A percentile compares a stretch with the other conserved stretches of the same genome.
These are phyloP conservation scores for Gastracanthus pulcherrimus DNA, from an alignment of 2,888 invertebrate species.

Conservation along the genomic window DNA sequence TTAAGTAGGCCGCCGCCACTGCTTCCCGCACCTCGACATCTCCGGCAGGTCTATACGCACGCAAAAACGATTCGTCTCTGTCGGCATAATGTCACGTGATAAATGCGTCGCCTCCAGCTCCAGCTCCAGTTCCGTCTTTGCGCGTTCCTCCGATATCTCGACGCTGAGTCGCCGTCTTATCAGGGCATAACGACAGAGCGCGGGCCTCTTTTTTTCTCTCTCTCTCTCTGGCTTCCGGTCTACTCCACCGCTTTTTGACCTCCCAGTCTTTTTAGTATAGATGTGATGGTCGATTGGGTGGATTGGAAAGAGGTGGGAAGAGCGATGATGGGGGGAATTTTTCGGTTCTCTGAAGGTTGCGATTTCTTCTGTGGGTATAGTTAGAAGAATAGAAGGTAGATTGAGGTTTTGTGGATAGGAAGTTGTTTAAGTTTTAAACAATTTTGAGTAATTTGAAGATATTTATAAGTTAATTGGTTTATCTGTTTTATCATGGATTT, in stretches of 20 bases:
- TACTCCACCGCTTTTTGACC: not conserved
- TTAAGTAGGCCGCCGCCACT: constrained; percentile 49
- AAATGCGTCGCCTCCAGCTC: constrained; percentile 50
- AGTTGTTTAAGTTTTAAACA: too few relatives aligned
- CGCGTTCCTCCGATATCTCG: not conserved
- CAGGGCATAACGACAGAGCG: too few relatives aligned
- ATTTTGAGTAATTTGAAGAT: too few relatives aligned
- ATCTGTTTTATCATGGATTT: too few relatives aligned
- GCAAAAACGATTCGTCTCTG: constrained; percentile 59
- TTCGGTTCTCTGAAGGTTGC: too few relatives aligned
- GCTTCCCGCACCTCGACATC: not conserved
- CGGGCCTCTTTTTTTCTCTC: not conserved
- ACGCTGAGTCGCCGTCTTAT: not conserved
- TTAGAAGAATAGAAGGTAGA: too few relatives aligned
- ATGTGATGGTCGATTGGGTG: not conserved
- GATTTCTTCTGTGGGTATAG: too few relatives aligned
- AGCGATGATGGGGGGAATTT: too few relatives aligned
- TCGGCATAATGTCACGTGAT: constrained; percentile 58
- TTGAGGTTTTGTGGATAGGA: too few relatives aligned
- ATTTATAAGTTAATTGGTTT: too few relatives aligned
- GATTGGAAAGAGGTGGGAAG: not conserved
- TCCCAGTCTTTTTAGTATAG: not conserved
- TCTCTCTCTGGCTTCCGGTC: not conserved
- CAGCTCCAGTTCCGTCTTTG: not conserved
- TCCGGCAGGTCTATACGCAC: not conserved